Conservation (phyloP, 2,888 invertebrate genomes). For the Catocala fraxini region DNA sequence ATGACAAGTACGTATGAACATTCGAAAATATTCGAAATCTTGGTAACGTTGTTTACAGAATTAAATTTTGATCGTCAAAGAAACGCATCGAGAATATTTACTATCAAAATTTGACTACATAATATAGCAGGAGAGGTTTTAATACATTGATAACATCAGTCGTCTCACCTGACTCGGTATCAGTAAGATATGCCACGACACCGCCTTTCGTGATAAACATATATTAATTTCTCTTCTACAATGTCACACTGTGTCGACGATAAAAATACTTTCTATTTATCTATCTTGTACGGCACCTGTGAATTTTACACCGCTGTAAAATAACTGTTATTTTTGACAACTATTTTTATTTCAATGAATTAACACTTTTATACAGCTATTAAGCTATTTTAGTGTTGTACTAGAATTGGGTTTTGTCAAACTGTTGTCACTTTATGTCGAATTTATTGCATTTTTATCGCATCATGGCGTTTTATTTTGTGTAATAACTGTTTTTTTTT, state of each 20-base stretch:
- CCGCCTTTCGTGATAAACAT: slow-evolving; percentile 54
- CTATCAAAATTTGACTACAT: neutral
- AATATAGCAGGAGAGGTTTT: slow-evolving; percentile 7
- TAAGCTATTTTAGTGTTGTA: neutral
- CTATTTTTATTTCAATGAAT: slow-evolving; percentile 12
- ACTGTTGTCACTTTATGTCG: neutral
- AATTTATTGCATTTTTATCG: neutral
- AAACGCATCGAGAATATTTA: slow-evolving; percentile 2
- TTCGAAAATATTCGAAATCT: neutral
- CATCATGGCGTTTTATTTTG: neutral
- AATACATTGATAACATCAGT: slow-evolving; percentile 33
- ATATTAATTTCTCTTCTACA: slow-evolving; percentile 27
- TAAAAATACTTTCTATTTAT: slow-evolving; percentile 29
- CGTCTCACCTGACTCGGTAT: slow-evolving; percentile 65
- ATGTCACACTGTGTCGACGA: slow-evolving; percentile 22
- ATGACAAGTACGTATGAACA: neutral
- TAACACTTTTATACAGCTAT: slow-evolving; percentile 1
- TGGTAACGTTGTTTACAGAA: neutral
- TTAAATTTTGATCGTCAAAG: neutral
- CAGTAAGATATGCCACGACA: slow-evolving; percentile 54
- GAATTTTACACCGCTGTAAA: slow-evolving; percentile 20
- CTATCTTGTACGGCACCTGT: slow-evolving; percentile 6
- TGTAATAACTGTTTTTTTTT: neutral
- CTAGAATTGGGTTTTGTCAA: neutral
- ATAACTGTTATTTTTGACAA: slow-evolving; percentile 22